Evolutionary conservation across 2,888 invertebrate genomes (phyloP).

Genomic region (Bellardia pandia): DNA sequence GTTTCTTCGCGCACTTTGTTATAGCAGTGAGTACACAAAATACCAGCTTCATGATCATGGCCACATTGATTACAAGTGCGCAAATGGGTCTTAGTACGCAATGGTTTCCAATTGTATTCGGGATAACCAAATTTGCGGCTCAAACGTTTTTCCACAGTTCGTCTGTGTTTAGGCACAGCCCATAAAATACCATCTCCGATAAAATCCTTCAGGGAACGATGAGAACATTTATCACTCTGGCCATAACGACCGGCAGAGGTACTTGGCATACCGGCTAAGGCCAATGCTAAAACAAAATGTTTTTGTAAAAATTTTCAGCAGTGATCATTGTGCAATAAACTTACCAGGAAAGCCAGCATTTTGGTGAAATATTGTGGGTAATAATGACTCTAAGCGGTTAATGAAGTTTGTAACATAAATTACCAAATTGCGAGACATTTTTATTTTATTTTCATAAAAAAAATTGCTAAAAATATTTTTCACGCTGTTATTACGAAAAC

Average conservation of each 20-base stretch:
- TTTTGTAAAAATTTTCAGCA: not conserved
- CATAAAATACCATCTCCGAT: constrained; percentile 90
- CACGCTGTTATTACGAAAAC: constrained; percentile 53
- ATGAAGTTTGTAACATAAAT: constrained; percentile 83
- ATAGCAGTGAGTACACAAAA: constrained; percentile 94
- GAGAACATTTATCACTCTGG: not conserved
- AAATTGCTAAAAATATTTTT: not conserved
- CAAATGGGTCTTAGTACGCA: constrained; percentile 90
- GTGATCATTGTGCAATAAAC: not conserved
- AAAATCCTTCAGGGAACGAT: constrained; percentile 86
- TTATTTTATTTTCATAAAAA: constrained; percentile 31
- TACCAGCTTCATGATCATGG: constrained; percentile 90
- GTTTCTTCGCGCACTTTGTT: constrained; percentile 93
- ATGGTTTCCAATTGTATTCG: constrained; percentile 88
- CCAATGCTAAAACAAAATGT: constrained; percentile 68
- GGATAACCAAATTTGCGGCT: constrained; percentile 90
- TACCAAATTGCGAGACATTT: constrained; percentile 80
- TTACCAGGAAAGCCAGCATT: constrained; percentile 85
- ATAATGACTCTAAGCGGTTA: constrained; percentile 83
- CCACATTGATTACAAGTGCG: constrained; percentile 93
- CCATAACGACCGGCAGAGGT: constrained; percentile 24
- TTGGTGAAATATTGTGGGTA: constrained; percentile 80
- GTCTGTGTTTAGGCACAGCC: constrained; percentile 91
- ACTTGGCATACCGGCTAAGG: constrained; percentile 75
- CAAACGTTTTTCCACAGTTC: constrained; percentile 90